Evolutionary conservation across 2,797 vertebrate genomes (phyloP), one percentile per base, ranked within the genome.

Genomic region (Prionace glauca): DNA sequence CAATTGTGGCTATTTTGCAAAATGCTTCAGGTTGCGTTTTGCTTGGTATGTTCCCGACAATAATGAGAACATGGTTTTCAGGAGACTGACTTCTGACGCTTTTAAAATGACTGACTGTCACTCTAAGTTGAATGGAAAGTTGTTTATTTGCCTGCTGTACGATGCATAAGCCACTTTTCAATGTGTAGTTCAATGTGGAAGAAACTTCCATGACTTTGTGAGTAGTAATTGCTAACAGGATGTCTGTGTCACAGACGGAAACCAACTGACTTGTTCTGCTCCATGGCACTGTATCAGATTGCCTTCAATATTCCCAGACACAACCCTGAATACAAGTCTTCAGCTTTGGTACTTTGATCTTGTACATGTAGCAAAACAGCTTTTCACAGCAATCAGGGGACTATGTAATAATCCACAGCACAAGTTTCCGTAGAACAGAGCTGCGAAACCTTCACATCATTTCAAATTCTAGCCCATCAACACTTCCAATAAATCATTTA

Each of bases 311-410:
- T 50, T 95, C 93, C 93, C 71, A 95, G 41, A 77, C 41, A 74
- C 93, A 56, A 56, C 12, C 71, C 32, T 50, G 45, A 95, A 60
- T 95, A n/a, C 74, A 94, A 74, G 22, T 77, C 93, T 32, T 74
- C 8, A 29, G 41, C 32, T 74, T 56, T 56, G 71, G 45, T 45
- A 56, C 93, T 95, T 95, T 95, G 93, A 95, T 95, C 93, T 95
- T n/a, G 14, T 77, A 56, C 93, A 77, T 77, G 93, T 77, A 74
- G 45, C 71, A 56, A 77, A 74, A 95, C 45, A 95, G 93, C 71
- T 95, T 95, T 77, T 77, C 93, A 77, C 93, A 32, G 26, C 69
- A 72, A 95, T 32, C 45, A 20, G 45, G 71, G 93, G 93, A 77
- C 71, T 74, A 60, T 0, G 41, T 77, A 56, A 95, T 95, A 50